These are phyloP conservation scores for Leucophenga varia DNA, from an alignment of 1,140 invertebrate species.

Conservation along the genomic window DNA sequence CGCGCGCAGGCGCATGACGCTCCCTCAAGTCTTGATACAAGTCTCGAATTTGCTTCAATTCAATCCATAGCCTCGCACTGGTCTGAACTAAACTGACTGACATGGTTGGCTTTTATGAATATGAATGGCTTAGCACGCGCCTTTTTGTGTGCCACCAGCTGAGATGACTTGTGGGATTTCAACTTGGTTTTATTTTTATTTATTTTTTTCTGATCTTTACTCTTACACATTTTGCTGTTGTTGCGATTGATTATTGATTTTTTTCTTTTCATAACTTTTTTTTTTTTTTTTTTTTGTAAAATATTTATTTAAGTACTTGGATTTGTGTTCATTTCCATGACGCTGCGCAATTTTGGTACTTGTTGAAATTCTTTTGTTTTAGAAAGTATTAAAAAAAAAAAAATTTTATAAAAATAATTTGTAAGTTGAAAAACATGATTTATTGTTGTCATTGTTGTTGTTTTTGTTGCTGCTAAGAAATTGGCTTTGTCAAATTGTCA, in stretches of 20 bases:
- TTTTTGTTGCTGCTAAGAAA: constrained; percentile 12
- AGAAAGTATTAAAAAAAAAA: too few relatives aligned
- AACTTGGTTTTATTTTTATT: constrained; percentile 45
- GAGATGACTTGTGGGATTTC: constrained; percentile 54
- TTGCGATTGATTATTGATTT: constrained; percentile 12
- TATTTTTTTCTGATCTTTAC: too few relatives aligned
- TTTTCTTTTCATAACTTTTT: constrained; percentile 19
- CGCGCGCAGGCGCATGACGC: too few relatives aligned
- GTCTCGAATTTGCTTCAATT: too few relatives aligned
- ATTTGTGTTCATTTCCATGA: constrained; percentile 33
- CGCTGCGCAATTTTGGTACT: constrained; percentile 35
- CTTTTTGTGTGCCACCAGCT: constrained; percentile 50
- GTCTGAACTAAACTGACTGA: too few relatives aligned
- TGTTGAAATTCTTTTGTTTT: constrained; percentile 43
- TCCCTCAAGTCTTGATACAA: too few relatives aligned
- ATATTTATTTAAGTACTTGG: constrained; percentile 1
- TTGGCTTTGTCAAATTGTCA: constrained; percentile 44
- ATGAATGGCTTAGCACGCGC: constrained; percentile 54
- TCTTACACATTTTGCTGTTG: too few relatives aligned
- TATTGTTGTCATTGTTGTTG: neutral
- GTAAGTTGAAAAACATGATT: neutral
- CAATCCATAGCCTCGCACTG: too few relatives aligned
- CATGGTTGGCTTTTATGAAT: constrained; percentile 36
- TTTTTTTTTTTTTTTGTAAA: constrained; percentile 9
- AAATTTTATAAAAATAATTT: too few relatives aligned